Base-by-base conservation (phyloP, 2,113 vertebrate species). In the Chitala chitala region DNA sequence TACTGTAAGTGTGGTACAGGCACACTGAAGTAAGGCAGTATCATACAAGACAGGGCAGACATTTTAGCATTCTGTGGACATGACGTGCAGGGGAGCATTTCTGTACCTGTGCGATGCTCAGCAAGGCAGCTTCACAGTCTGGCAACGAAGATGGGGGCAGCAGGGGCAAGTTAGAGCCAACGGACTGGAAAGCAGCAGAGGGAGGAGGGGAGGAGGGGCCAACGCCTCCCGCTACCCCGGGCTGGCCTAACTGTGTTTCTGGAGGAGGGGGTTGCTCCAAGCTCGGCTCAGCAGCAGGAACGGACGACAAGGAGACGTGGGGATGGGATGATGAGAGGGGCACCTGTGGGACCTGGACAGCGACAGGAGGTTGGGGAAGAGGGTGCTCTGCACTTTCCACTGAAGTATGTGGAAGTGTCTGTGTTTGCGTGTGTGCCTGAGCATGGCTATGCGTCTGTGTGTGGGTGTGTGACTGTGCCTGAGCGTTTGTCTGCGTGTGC, bases 51-150 rank as follows among this genome's bases (percentile, higher is more conserved):
- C n/a, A n/a, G n/a, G n/a, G n/a, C n/a, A n/a, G n/a, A n/a, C n/a
- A n/a, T n/a, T n/a, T n/a, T n/a, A n/a, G n/a, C n/a, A n/a, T n/a
- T n/a, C n/a, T n/a, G n/a, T n/a, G n/a, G n/a, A n/a, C n/a, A n/a
- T n/a, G n/a, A 66, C 48, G 36, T 40, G 50, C 10, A 74, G 44
- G 31, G 33, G 63, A 40, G 56, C 68, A 53, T 61, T 80, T 81
- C 74, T 87, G 87, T 92, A 92, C 91, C 89, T 91, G 86, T 86
- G 87, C 76, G 83, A 83, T 84, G 81, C 82, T 83, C 80, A 84
- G 81, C 82, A 88, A 85, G 82, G 86, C 81, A 82, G 87, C 82
- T 75, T 89, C 90, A 87, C 86, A 85, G 82, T 90, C 88, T 89
- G 87, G 85, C 78, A 89, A 84, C 74, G 80, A 86, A 83, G 83